Evolutionary conservation across 2,113 vertebrate species (phyloP), one percentile per base, ranked within the genome.

Genomic region (Deroptyus accipitrinus): DNA sequence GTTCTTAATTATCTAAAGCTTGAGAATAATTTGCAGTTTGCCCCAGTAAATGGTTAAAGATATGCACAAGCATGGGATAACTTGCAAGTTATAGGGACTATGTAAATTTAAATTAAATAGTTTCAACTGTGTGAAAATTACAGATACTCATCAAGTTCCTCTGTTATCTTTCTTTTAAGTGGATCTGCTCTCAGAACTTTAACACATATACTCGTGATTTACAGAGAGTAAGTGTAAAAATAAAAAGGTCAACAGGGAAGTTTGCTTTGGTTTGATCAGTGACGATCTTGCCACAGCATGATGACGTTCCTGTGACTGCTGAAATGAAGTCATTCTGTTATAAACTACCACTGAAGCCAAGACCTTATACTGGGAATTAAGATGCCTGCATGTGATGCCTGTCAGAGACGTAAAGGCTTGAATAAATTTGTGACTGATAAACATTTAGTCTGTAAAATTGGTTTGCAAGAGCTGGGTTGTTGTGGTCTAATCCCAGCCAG

Each of bases 61-160:
- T 3, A 8, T 57, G 30, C 10, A 80, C 37, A 77, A 77, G 7
- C 16, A 17, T 0, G 0, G 62, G 10, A 3, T 52, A 68, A 59
- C 75, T 85, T 59, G 28, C 24, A 82, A 57, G 37, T 9, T 30
- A 17, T 42, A 11, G 27, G 10, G 70, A 67, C 15, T 51, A 55
- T 11, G 66, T 35, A 39, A 4, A 57, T 42, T 68, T 64, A 79
- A 61, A 39, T 91, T 59, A 33, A 64, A 85, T 4, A 8, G 16
- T 23, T 76, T 13, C 23, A 35, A 57, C 6, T 31, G 70, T 1
- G 1, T 69, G 62, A 90, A 79, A 44, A 92, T 80, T 85, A 51
- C 17, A 69, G 63, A 44, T 73, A 41, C 10, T 51, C 27, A 76
- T 85, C 18, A 52, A 57, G 35, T 68, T 68, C 10, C 35, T 7